Evolutionary conservation across 2,888 invertebrate genomes (phyloP), one percentile per base, ranked within the genome.

Genomic region (Ophioninae sp.): DNA sequence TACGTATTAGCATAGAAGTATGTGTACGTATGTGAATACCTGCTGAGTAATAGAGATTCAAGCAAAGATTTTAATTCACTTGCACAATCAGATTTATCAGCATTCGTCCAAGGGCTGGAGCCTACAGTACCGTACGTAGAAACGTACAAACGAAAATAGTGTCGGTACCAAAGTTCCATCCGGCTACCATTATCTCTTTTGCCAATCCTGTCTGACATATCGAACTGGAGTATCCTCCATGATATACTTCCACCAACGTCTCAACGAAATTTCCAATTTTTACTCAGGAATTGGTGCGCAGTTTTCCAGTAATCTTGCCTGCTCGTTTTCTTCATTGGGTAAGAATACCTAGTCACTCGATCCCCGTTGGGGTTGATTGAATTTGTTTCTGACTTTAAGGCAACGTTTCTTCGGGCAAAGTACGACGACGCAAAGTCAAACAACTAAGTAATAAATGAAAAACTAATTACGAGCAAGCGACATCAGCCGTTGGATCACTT

Each of bases 401-500:
- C 6, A 13, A 51, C 1, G 1, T 51, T 17, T 10, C 17, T 17
- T 17, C 6, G 13, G 13, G 13, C 51, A 51, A 51, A 51, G 13
- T 51, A 51, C 3, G 17, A 9, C 17, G 6, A 51, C 3, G 17
- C 37, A 64, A 64, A n/a, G 22, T 67, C 64, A 30, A 41, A 22
- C 22, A 30, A 37, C 68, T n/a, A 80, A 84, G 81, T 87, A 84
- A 87, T 87, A 89, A 90, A 89, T 88, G 88, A 86, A 87, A 90
- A 88, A 88, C 85, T 87, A 88, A 89, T 88, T 30, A 17, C 65
- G 73, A 13, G 63, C 63, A 44, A 63, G 23, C n/a, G 17, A 44
- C 79, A 82, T 73, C 72, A 69, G 68, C 81, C 85, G 67, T 64
- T 64, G 78, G 77, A 86, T 82, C 84, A 84, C 78, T 81, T 83